Evolutionary conservation across 2,113 vertebrate genomes (phyloP).

Genomic region (Microcebus griseorufus): DNA sequence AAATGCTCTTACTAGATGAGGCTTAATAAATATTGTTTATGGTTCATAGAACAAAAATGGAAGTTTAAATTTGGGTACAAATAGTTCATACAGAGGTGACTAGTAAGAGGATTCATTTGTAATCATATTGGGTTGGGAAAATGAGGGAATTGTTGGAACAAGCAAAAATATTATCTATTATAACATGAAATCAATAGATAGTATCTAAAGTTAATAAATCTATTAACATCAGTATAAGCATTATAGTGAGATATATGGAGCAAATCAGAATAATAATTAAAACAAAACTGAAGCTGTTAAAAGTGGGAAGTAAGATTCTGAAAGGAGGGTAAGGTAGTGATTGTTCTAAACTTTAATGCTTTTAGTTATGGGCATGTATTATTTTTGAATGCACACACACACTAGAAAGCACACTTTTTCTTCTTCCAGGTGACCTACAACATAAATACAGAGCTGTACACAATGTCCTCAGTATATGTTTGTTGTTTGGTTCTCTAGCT

Average conservation of each 20-base stretch:
- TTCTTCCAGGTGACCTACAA: neutral
- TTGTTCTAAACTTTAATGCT: neutral
- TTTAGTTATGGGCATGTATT: neutral
- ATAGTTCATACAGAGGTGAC: neutral
- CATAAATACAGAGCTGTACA: neutral
- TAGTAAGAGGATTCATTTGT: neutral
- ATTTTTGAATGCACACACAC: neutral
- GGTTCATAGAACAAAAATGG: neutral
- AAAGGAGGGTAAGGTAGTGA: neutral
- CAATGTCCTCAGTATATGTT: neutral
- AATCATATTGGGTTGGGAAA: neutral
- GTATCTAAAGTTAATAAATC: conserved; percentile 21
- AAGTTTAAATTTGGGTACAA: neutral
- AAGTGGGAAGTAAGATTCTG: neutral
- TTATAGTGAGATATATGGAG: neutral
- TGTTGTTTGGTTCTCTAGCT: neutral
- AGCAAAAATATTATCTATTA: neutral
- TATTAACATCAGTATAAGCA: neutral
- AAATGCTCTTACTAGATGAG: neutral
- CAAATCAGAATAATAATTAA: neutral
- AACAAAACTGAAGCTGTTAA: neutral
- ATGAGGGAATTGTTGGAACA: neutral
- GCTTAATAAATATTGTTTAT: neutral
- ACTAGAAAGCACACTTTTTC: neutral
- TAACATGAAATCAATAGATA: neutral